phyloP scores from a whole-genome alignment of 2,113 vertebrate species.

The Oryzias melastigma region DNA sequence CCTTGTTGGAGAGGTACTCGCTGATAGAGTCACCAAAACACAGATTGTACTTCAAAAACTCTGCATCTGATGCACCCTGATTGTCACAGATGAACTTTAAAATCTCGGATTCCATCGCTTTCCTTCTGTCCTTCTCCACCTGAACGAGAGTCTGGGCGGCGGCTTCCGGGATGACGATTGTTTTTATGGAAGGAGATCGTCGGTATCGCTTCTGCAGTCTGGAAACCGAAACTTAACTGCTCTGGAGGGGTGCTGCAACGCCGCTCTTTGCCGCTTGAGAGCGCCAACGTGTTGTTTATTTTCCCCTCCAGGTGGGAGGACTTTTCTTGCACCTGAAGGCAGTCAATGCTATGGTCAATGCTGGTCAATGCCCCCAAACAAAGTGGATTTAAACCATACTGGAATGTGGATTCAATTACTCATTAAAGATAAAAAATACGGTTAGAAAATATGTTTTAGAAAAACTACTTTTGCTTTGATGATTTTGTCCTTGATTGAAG shows the following conservation, averaged over 20 bases:
- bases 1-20: background rate
- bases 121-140: too few relatives aligned
- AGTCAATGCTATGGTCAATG: too few relatives aligned
- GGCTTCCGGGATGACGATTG: fast-evolving
- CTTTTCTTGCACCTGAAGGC: background rate
- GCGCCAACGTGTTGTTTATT: fast-evolving
- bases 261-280: slow-evolving; percentile 14
- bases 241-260: background rate
- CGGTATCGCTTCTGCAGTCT: slow-evolving; percentile 7
- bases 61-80: slow-evolving; percentile 23
- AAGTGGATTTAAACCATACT: too few relatives aligned
- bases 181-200: fast-evolving
- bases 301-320: background rate
- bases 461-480: too few relatives aligned
- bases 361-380: too few relatives aligned
- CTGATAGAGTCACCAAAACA: fast-evolving
- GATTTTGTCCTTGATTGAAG: too few relatives aligned
- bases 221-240: slow-evolving; percentile 73
- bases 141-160: background rate
- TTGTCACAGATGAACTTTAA: slow-evolving; percentile 49
- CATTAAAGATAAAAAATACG: too few relatives aligned
- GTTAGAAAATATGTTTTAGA: too few relatives aligned
- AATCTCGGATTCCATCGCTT: background rate
- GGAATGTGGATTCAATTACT: too few relatives aligned
- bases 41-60: slow-evolving; percentile 22